Conservation (phyloP, 2,888 invertebrate species). For the Drosophila quinaria region DNA sequence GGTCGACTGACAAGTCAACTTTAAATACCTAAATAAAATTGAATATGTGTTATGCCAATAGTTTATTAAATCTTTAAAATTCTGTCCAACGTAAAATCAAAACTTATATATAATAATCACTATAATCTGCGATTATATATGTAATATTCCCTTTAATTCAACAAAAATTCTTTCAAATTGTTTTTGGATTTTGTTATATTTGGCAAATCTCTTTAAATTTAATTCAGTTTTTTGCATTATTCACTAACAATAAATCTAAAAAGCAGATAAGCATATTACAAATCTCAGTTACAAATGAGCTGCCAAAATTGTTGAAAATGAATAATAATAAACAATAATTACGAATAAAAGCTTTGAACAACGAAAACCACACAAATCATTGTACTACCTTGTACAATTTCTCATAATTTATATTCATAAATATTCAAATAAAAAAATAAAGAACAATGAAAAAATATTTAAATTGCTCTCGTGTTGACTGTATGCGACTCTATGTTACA, state of each 20-base stretch:
- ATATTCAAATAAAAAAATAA: not conserved
- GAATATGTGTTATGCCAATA: not conserved
- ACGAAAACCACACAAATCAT: constrained; percentile 35
- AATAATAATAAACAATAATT: constrained; percentile 67
- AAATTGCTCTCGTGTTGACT: not conserved
- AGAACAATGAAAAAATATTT: not conserved
- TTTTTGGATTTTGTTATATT: not conserved
- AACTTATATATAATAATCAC: not conserved
- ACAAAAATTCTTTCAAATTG: not conserved
- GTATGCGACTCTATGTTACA: constrained; percentile 8
- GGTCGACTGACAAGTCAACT: constrained; percentile 51
- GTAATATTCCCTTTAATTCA: constrained; percentile 3
- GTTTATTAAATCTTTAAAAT: constrained; percentile 7
- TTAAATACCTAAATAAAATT: constrained; percentile 21
- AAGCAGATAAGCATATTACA: constrained; percentile 55
- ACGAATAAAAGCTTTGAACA: constrained; percentile 49
- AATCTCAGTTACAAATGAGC: constrained; percentile 70
- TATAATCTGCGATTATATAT: constrained; percentile 3
- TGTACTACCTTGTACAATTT: constrained; percentile 19
- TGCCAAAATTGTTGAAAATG: constrained; percentile 69
- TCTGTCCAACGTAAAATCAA: not conserved
- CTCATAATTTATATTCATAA: constrained; percentile 23
- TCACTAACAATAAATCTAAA: constrained; percentile 13
- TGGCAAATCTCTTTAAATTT: constrained; percentile 29
- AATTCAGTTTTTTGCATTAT: constrained; percentile 44